Conservation (phyloP, 2,888 invertebrate species). For the Caenorhabditis afra region DNA sequence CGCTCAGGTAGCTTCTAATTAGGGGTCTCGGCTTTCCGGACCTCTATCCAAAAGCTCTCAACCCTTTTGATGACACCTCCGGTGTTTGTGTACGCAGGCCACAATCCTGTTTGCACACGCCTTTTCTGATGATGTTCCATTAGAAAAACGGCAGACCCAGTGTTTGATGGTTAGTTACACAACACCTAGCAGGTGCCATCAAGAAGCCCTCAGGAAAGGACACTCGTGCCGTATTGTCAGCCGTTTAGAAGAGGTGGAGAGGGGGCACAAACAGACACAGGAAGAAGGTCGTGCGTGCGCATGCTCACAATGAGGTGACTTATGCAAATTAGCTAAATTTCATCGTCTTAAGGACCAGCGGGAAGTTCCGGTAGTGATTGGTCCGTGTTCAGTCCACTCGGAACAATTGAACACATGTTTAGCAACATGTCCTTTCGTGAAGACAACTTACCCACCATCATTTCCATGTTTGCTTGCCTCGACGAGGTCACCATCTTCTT, state of each 20-base stretch:
- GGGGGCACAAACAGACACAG: constrained; percentile 33
- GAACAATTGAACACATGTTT: constrained; percentile 43
- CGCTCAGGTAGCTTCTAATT: constrained; percentile 60
- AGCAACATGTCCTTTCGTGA: constrained; percentile 30
- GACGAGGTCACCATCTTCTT: not conserved
- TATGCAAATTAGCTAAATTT: constrained; percentile 60
- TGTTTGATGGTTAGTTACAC: constrained; percentile 41
- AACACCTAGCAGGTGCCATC: constrained; percentile 57
- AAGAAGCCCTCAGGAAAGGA: constrained; percentile 23
- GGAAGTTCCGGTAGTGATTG: constrained; percentile 58
- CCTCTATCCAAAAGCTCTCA: constrained; percentile 16
- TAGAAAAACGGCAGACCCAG: constrained; percentile 10
- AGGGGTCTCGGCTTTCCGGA: constrained; percentile 37
- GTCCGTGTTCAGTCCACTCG: constrained; percentile 27
- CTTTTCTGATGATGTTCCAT: constrained; percentile 42
- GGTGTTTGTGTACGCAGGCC: constrained; percentile 43
- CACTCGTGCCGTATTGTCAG: constrained; percentile 39
- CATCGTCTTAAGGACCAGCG: constrained; percentile 47
- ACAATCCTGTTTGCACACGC: constrained; percentile 40
- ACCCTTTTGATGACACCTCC: constrained; percentile 43
- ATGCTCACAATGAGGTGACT: constrained; percentile 56
- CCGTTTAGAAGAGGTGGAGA: constrained; percentile 22
- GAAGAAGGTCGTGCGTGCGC: constrained; percentile 37
- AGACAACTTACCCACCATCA: constrained; percentile 1
- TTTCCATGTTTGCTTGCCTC: not conserved